phyloP scores from a whole-genome alignment of 2,888 invertebrate genomes.

The Tetanocera ferruginea region DNA sequence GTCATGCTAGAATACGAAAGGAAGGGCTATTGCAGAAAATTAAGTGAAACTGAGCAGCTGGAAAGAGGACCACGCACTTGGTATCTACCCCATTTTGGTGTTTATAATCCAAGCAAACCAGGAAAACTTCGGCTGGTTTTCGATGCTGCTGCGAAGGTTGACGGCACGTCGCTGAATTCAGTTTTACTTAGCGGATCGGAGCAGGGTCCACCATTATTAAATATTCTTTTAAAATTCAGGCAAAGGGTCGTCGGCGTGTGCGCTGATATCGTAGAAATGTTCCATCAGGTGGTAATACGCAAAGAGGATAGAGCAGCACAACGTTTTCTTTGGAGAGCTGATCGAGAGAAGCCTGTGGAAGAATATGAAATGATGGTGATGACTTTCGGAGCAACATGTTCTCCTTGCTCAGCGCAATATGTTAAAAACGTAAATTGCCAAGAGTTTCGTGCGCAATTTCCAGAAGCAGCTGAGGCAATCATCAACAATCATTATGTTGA shows the following conservation, averaged over 20 bases:
- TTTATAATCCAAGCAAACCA: no score
- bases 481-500: neutral
- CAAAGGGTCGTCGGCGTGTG: conserved; percentile 44
- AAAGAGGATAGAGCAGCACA: conserved; percentile 38
- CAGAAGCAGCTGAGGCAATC: neutral
- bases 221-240: conserved; percentile 25
- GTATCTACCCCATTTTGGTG: no score
- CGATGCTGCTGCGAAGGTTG: neutral
- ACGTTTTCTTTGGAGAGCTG: conserved; percentile 42
- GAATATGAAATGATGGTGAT: conserved; percentile 34
- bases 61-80: no score
- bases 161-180: no score
- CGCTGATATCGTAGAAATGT: neutral
- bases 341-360: conserved; percentile 16
- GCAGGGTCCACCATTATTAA: no score
- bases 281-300: conserved; percentile 8
- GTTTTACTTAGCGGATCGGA: no score
- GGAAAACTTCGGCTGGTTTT: conserved; percentile 52
- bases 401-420: no score
- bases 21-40: no score
- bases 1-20: no score
- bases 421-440: neutral
- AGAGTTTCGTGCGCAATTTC: neutral
- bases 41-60: no score
- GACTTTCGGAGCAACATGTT: neutral